phyloP scores from a whole-genome alignment of 1,140 invertebrate genomes.

The Atta texana region DNA sequence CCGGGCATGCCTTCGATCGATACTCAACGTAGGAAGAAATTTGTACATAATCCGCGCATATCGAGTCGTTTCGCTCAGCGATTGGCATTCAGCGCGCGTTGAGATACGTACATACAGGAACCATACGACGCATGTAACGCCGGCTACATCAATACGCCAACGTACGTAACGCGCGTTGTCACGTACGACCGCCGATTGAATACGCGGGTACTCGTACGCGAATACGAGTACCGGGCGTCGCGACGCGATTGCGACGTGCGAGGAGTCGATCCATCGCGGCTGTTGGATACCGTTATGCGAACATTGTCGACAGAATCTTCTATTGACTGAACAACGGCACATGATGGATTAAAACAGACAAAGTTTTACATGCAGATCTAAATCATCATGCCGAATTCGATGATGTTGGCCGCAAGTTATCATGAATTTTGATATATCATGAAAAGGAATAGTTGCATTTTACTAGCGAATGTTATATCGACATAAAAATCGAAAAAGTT shows the following conservation, averaged over 20 bases:
- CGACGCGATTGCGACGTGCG: conserved; percentile 61
- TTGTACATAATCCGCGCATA: conserved; percentile 56
- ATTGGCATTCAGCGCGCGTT: conserved; percentile 48
- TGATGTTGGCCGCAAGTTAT: background rate
- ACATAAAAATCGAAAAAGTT: background rate
- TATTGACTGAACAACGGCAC: conserved; percentile 76
- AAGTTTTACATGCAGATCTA: background rate
- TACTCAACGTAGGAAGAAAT: conserved; percentile 50
- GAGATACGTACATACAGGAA: conserved; percentile 68
- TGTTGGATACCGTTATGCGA: conserved; percentile 75
- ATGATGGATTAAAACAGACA: conserved; percentile 58
- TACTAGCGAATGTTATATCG: background rate
- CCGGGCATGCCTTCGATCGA: conserved; percentile 26
- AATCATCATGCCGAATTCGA: conserved; percentile 11
- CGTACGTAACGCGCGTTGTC: conserved; percentile 65
- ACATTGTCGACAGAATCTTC: conserved; percentile 74
- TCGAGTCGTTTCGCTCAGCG: conserved; percentile 45
- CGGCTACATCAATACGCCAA: conserved; percentile 63
- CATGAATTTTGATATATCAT: conserved; percentile 7
- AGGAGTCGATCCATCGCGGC: conserved; percentile 44
- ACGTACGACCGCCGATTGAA: conserved; percentile 48
- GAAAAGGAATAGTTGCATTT: background rate
- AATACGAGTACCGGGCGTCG: conserved; percentile 46
- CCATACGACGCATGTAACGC: conserved; percentile 62
- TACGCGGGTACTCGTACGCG: conserved; percentile 52